Base-by-base conservation (phyloP, 2,113 vertebrate species). In the Parotia lawesii region DNA sequence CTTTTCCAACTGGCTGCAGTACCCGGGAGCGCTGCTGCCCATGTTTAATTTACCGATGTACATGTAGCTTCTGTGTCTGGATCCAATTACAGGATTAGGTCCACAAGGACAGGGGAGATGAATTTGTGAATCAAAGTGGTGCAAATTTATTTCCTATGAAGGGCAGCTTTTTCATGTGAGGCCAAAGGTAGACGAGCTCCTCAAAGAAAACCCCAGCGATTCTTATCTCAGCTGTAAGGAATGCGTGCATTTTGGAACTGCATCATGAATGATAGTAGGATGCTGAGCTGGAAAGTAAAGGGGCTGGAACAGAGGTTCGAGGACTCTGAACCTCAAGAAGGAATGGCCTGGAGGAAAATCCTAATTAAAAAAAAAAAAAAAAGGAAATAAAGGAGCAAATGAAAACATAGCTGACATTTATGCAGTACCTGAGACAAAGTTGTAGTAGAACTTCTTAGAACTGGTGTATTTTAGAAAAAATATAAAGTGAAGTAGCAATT, bases 311-410 rank as follows among this genome's bases (percentile, higher is more conserved):
- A 91, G 42, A 90, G 44, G 18, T 57, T 90, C 1, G 10, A 74
- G 44, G 15, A 48, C 42, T 62, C 74, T 79, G 50, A 89, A 65
- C 19, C 40, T 64, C 22, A 71, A 56, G 29, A 40, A 37, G 15
- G 27, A 76, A 93, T n/a, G 10, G 42, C 69, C 86, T 84, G 22
- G 40, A 93, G 72, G 57, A 81, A 90, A 91, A 87, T 38, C 10
- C 16, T 60, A 35, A 40, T 27, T n/a, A n/a, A n/a, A 61, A 24
- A 64, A 70, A 45, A 42, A 58, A 37, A 60, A 50, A 40, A 56
- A 74, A n/a, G 51, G 58, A 94, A 90, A 83, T 73, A 93, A 89
- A 88, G 76, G 57, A 78, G 57, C 8, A 81, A 94, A 94, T 74
- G 40, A 71, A 93, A 95, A 90, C 69, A 58, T 38, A 86, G 17